phyloP scores from a whole-genome alignment of 2,888 invertebrate genomes.

The Fabriciana adippe region DNA sequence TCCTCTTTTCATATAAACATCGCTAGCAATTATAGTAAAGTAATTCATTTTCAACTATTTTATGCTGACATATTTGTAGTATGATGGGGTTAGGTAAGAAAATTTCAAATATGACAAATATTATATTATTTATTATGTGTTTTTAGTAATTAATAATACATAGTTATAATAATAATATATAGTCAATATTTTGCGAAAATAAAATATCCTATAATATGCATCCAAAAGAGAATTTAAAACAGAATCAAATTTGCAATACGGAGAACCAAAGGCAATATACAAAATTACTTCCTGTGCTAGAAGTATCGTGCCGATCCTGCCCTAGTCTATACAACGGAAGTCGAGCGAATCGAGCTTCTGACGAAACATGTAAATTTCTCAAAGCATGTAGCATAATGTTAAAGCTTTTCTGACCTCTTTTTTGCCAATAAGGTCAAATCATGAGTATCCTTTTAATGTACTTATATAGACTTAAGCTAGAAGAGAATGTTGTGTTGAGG shows the following conservation, averaged over 20 bases:
- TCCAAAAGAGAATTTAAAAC: background rate
- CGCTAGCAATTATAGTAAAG: too few relatives aligned
- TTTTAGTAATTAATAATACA: too few relatives aligned
- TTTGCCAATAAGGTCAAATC: background rate
- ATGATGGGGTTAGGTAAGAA: too few relatives aligned
- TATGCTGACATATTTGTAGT: too few relatives aligned
- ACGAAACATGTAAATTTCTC: slow-evolving; percentile 5
- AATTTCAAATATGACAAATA: too few relatives aligned
- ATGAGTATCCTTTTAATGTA: background rate
- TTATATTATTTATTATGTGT: too few relatives aligned
- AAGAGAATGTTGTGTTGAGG: background rate
- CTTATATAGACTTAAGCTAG: background rate
- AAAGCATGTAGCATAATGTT: background rate
- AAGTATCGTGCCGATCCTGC: background rate
- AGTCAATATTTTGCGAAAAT: too few relatives aligned
- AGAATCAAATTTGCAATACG: background rate
- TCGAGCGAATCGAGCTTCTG: slow-evolving; percentile 7
- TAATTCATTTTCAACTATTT: too few relatives aligned
- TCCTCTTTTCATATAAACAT: background rate
- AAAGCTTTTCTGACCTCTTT: slow-evolving; percentile 1
- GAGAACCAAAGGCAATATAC: background rate
- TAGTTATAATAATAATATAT: too few relatives aligned
- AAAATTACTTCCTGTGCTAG: background rate
- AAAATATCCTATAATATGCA: too few relatives aligned
- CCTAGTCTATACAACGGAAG: slow-evolving; percentile 9